Evolutionary conservation across 2,113 vertebrate species (phyloP), one percentile per base, ranked within the genome.

Genomic region (Coreoperca whiteheadi): DNA sequence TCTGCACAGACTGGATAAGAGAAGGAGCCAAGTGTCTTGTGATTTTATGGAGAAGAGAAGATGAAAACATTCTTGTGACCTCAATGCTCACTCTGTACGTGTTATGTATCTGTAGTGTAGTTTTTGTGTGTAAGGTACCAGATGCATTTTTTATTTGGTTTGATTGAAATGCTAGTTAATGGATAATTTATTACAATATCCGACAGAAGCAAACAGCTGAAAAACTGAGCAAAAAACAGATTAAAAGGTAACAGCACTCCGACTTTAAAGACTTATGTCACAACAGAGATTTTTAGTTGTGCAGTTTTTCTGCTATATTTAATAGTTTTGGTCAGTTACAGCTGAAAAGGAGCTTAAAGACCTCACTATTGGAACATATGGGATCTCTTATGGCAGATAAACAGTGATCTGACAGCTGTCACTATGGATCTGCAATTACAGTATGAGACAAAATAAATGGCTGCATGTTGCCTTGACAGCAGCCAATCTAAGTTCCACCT

Each of bases 1-100:
- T 83, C 84, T 87, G 82, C 82, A 85, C 79, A 79, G 79, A 21
- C 88, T 72, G 86, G 79, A 77, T 85, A 79, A 77, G 71, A 77
- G 32, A 76, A 30, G 20, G 23, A 79, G 77, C 88, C 81, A 85
- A 90, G 77, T 64, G 69, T 67, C 53, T 77, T 54, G 30, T 75
- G 68, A 80, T 82, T 77, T 78, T 37, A 71, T 76, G 57, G 51
- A 57, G 60, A 73, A 20, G 48, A 82, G 50, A 88, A 37, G 60
- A 83, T 69, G 48, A 81, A 84, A 76, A 76, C 28, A 74, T 46
- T 74, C 32, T 70, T 43, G 34, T 41, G 80, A 66, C 71, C 56
- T 79, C 48, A 60, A 59, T 82, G 80, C 41, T 54, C 34, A 18
- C 18, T 34, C n/a, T 69, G 51, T n/a, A 6, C 9, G 20, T 65